These are phyloP conservation scores for Pseudachorutes palmiensis DNA, from an alignment of 1,140 invertebrate genomes.

Conservation along the genomic window DNA sequence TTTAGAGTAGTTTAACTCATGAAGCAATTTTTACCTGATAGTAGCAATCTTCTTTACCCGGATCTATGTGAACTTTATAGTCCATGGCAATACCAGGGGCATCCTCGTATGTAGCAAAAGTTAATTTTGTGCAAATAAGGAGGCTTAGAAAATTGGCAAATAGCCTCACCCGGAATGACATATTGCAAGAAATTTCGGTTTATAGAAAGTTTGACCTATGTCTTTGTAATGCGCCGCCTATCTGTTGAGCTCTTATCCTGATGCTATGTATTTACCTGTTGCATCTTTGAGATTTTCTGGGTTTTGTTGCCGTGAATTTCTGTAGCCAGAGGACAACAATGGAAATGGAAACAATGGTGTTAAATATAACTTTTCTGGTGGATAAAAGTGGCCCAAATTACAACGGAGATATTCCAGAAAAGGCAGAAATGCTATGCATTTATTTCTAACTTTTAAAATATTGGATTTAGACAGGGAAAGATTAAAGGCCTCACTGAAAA, in stretches of 20 bases:
- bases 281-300: neutral
- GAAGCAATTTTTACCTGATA: constrained; percentile 43
- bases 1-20: neutral
- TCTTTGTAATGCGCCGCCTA: no score
- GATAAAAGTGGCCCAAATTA: neutral
- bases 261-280: neutral
- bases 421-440: no score
- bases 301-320: neutral
- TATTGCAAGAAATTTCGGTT: no score
- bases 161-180: no score
- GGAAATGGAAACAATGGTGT: neutral
- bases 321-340: neutral
- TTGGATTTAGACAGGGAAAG: no score
- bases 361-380: neutral
- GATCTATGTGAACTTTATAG: constrained; percentile 76
- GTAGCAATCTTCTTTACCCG: constrained; percentile 90
- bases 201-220: no score
- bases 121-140: no score
- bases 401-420: neutral
- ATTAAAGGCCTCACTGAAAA: no score
- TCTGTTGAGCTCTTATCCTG: neutral
- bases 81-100: constrained; percentile 85
- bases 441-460: no score
- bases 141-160: no score
- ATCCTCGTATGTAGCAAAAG: constrained; percentile 29